Evolutionary conservation across 2,888 invertebrate species (phyloP), one percentile per base, ranked within the genome.

Genomic region (Cactoblastis cactorum): DNA sequence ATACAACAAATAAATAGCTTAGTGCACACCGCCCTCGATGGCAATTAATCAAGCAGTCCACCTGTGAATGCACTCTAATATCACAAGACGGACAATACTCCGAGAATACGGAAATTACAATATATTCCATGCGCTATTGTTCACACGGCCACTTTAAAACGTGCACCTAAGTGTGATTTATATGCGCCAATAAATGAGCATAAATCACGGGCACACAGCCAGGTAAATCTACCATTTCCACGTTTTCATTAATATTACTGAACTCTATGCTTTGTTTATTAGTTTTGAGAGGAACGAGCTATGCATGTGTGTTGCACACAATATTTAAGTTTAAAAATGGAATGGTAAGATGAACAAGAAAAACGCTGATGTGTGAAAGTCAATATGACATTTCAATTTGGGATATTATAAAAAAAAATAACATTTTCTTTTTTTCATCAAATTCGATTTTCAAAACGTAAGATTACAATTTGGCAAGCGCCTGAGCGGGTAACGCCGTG

Each of bases 21-120:
- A 67, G 72, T 69, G 64, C 64, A 69, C 69, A 69, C 69, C 66
- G 64, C 76, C 75, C 78, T 67, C 62, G 62, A 66, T 71, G 66
- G 72, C 79, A 75, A 84, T 85, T 80, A 83, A 83, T 85, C 83
- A 83, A 67, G 52, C 51, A 60, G 65, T 69, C 78, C 82, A 84
- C 83, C 83, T 84, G 83, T 72, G 77, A 70, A 72, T 71, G 67
- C 70, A 71, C 71, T 75, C 73, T 75, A 74, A 71, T 76, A 62
- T 65, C 61, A 55, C 57, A 66, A 63, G 61, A 61, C 61, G 63
- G 60, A 67, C 67, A 67, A 67, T 70, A 61, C 49, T 58, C 58
- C 59, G 61, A 61, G 63, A 54, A 66, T 70, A 72, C 66, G 66
- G 62, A 66, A 51, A 53, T 54, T 53, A 53, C 53, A 55, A 51